Evolutionary conservation across 2,888 invertebrate genomes (phyloP).

Genomic region (Andrena marginata): DNA sequence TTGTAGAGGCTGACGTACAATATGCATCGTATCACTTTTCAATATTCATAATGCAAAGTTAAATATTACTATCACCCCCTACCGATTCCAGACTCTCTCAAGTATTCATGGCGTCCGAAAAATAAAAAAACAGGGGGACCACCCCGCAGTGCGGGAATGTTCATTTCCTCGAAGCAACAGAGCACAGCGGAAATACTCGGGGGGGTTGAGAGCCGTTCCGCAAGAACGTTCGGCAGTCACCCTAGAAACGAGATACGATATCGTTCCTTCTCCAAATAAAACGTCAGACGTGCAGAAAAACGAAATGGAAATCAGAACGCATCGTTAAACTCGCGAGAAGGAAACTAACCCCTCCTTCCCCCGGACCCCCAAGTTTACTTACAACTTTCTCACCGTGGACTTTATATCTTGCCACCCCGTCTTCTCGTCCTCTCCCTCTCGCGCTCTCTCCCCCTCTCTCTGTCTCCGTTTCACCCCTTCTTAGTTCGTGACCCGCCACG

Average conservation of each 20-base stretch:
- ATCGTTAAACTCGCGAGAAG: conserved; percentile 40
- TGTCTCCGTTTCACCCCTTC: background rate
- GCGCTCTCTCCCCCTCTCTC: background rate
- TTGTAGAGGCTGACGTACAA: too few species aligned
- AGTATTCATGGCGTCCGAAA: background rate
- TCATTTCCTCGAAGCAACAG: conserved; percentile 4
- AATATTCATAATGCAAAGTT: too few species aligned
- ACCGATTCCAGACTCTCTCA: background rate
- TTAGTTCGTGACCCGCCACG: conserved; percentile 5
- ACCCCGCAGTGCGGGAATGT: background rate
- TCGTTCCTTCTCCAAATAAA: background rate
- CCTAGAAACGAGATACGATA: background rate
- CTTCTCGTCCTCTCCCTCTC: background rate
- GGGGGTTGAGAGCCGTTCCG: background rate
- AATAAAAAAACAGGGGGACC: background rate
- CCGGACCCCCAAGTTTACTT: conserved; percentile 21
- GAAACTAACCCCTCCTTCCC: conserved; percentile 21
- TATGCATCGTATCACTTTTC: too few species aligned
- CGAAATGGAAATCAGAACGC: conserved; percentile 53
- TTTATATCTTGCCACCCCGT: conserved; percentile 11
- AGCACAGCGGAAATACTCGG: background rate
- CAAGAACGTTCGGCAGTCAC: background rate
- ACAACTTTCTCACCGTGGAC: conserved; percentile 51
- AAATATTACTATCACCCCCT: too few species aligned
- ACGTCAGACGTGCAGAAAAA: conserved; percentile 30